Evolutionary conservation across 2,113 vertebrate genomes (phyloP).

Genomic region (Callorhinus ursinus): DNA sequence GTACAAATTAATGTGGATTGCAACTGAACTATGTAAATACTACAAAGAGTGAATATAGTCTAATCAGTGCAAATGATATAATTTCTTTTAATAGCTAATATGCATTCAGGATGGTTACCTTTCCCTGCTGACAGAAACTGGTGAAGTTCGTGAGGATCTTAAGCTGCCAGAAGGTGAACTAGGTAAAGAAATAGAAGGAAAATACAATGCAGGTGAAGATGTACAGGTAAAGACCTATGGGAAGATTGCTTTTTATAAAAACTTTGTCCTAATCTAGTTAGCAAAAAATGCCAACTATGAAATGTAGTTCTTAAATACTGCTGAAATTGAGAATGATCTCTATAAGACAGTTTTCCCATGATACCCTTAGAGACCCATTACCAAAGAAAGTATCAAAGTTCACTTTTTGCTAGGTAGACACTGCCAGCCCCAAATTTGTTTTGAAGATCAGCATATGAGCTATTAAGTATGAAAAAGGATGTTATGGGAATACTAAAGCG

Average conservation of each 20-base stretch:
- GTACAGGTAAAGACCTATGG: slow-evolving; percentile 89
- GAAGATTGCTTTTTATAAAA: slow-evolving; percentile 32
- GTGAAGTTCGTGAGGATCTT: slow-evolving; percentile 97
- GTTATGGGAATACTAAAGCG: not conserved
- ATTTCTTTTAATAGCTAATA: slow-evolving; percentile 89
- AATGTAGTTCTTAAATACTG: slow-evolving; percentile 32
- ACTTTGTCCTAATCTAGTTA: not conserved
- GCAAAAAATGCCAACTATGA: not conserved
- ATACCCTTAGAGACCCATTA: not conserved
- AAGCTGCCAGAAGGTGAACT: slow-evolving; percentile 95
- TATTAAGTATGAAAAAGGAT: not conserved
- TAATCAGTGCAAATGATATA: slow-evolving; percentile 34
- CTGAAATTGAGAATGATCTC: slow-evolving; percentile 13
- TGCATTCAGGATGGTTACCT: slow-evolving; percentile 96
- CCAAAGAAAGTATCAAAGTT: not conserved
- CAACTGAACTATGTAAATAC: slow-evolving; percentile 20
- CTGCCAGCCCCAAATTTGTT: not conserved
- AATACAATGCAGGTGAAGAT: slow-evolving; percentile 95
- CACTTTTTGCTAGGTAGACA: slow-evolving; percentile 19
- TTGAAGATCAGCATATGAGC: not conserved
- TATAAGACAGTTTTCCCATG: not conserved
- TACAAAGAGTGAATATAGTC: not conserved
- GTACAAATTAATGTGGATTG: not conserved
- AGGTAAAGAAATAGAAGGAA: slow-evolving; percentile 96
- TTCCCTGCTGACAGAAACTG: slow-evolving; percentile 95